Conservation (phyloP, 2,113 vertebrate genomes). For the Peromyscus polionotus region DNA sequence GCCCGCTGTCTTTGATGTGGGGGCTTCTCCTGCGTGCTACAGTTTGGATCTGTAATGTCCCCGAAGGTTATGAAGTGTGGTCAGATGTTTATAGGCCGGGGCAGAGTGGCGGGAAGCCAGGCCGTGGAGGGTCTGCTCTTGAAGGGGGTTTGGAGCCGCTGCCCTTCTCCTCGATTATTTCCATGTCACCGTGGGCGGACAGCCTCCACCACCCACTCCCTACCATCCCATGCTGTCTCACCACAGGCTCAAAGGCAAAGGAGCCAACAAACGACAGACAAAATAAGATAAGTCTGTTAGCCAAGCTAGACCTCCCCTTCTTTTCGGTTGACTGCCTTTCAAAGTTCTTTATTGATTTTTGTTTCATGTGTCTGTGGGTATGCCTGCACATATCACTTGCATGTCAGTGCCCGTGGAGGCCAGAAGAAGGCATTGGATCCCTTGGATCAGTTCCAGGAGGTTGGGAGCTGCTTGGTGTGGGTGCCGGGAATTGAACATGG, state of each 20-base stretch:
- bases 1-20: rapidly evolving
- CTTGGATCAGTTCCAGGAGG: neutral
- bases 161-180: neutral
- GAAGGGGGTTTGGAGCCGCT: neutral
- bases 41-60: neutral
- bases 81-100: neutral
- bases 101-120: neutral
- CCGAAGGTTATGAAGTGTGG: neutral
- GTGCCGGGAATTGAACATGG: neutral
- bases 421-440: neutral
- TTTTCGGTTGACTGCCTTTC: neutral
- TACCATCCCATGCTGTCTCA: neutral
- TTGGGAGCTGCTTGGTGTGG: neutral
- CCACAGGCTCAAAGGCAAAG: neutral
- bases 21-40: neutral
- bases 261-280: neutral
- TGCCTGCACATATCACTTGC: neutral
- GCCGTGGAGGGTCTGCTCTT: neutral
- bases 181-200: neutral
- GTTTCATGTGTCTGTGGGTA: neutral
- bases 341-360: neutral
- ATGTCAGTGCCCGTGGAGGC: neutral
- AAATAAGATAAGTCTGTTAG: neutral
- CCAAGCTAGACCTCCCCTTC: neutral
- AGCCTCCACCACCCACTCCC: neutral